Percentiles rank a stretch among this genome's conserved stretches.
Conservation (phyloP, 2,797 vertebrate genomes). For the Apogon talboti region DNA sequence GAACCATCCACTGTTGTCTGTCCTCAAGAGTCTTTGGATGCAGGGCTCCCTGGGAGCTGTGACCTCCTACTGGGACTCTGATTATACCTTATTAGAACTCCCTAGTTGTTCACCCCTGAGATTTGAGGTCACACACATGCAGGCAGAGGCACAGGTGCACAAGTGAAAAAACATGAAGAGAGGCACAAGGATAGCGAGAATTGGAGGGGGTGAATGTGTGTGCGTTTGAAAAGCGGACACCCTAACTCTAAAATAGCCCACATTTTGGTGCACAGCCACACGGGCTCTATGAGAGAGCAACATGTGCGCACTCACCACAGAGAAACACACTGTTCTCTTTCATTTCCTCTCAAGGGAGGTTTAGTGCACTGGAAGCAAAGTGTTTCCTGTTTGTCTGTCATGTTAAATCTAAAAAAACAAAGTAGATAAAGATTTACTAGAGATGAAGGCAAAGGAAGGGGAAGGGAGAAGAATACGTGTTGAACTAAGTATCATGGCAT, state of each 20-base stretch:
- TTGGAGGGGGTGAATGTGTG: neutral
- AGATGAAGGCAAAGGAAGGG: neutral
- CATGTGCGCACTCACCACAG: slow-evolving; percentile 5
- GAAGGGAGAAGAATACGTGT: neutral
- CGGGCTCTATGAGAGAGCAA: neutral
- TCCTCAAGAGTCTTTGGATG: slow-evolving; percentile 32
- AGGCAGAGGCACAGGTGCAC: slow-evolving; percentile 19
- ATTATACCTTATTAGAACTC: slow-evolving; percentile 76
- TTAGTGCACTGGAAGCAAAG: slow-evolving; percentile 20
- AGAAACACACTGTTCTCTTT: slow-evolving; percentile 65
- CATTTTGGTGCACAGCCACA: neutral
- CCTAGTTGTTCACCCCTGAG: slow-evolving; percentile 54
- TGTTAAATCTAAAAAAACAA: slow-evolving; percentile 12
- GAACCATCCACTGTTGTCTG: slow-evolving; percentile 4
- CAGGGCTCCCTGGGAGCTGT: slow-evolving; percentile 41
- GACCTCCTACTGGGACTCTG: slow-evolving; percentile 57
- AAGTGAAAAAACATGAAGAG: neutral
- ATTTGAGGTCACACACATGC: slow-evolving; percentile 25
- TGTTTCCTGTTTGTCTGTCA: slow-evolving; percentile 53
- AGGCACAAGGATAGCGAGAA: neutral
- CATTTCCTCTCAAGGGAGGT: slow-evolving; percentile 67
- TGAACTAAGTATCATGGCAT: neutral
- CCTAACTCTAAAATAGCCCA: neutral
- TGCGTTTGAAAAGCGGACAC: slow-evolving; percentile 5
- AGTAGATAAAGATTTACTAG: slow-evolving; percentile 8